These are phyloP conservation scores for Drosophila orena DNA, from an alignment of 1,140 invertebrate species.

Conservation along the genomic window DNA sequence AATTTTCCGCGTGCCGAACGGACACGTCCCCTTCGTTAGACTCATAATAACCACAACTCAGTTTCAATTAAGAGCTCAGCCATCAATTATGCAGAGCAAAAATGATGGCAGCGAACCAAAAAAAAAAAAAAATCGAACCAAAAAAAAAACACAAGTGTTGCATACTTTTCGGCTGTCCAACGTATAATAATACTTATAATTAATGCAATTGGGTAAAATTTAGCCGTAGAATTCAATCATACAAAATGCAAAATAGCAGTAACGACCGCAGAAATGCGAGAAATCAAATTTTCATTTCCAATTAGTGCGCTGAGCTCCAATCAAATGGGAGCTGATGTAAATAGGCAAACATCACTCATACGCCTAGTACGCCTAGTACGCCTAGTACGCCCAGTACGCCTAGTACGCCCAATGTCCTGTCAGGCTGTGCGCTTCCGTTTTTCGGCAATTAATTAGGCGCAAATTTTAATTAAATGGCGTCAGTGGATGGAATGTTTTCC, in stretches of 20 bases:
- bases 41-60: slow-evolving; percentile 52
- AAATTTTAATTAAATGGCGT: slow-evolving; percentile 78
- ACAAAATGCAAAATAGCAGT: slow-evolving; percentile 12
- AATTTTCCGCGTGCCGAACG: slow-evolving; percentile 19
- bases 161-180: slow-evolving; percentile 24
- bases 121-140: slow-evolving; percentile 6
- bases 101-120: slow-evolving; percentile 12
- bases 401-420: slow-evolving; percentile 47
- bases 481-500: slow-evolving; percentile 38
- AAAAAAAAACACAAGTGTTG: slow-evolving; percentile 8
- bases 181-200: slow-evolving; percentile 21
- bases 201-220: slow-evolving; percentile 24
- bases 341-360: slow-evolving; percentile 61
- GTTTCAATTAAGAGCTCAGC: slow-evolving; percentile 73
- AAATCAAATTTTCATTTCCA: slow-evolving; percentile 59
- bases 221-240: slow-evolving; percentile 47
- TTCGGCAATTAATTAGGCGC: slow-evolving; percentile 75
- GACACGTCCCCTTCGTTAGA: slow-evolving; percentile 13
- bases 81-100: slow-evolving; percentile 57
- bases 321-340: slow-evolving; percentile 30
- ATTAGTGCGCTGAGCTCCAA: slow-evolving; percentile 48
- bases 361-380: slow-evolving; percentile 49
- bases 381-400: no score
- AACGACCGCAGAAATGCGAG: slow-evolving; percentile 31
- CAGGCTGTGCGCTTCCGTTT: slow-evolving; percentile 36